These are phyloP conservation scores for Clarias batrachus DNA, from an alignment of 2,113 vertebrate genomes.

Conservation along the genomic window DNA sequence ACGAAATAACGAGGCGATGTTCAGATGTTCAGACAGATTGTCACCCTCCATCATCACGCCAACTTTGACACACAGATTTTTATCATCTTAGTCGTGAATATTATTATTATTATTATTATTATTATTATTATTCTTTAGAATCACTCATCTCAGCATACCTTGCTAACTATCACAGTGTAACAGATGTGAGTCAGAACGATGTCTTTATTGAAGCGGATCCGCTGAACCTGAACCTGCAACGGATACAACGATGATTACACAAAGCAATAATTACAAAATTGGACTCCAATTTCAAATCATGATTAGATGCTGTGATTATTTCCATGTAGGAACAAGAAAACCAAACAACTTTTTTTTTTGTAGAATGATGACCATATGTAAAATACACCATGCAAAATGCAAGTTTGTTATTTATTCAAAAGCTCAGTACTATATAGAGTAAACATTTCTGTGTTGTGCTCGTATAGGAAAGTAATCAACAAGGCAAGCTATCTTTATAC, in stretches of 20 bases:
- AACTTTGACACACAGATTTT: neutral
- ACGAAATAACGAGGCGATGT: neutral
- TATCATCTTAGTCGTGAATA: neutral
- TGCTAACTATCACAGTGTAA: no score
- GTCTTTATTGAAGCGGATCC: neutral
- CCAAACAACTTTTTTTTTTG: neutral
- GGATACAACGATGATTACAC: neutral
- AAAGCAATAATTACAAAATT: neutral
- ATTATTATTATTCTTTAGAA: neutral
- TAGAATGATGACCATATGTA: no score
- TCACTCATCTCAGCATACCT: neutral
- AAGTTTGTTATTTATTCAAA: neutral
- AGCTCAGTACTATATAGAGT: no score
- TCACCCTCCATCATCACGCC: neutral
- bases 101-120: neutral
- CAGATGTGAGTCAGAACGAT: neutral
- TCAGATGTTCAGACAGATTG: slow-evolving; percentile 1
- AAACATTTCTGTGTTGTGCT: neutral
- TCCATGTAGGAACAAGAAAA: neutral
- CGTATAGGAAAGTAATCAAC: neutral
- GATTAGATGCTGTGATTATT: neutral
- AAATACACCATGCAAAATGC: neutral
- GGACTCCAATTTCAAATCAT: neutral
- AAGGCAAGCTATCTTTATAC: neutral
- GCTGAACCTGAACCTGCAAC: neutral